phyloP scores from a whole-genome alignment of 1,140 invertebrate genomes.

The Nasonia giraulti region DNA sequence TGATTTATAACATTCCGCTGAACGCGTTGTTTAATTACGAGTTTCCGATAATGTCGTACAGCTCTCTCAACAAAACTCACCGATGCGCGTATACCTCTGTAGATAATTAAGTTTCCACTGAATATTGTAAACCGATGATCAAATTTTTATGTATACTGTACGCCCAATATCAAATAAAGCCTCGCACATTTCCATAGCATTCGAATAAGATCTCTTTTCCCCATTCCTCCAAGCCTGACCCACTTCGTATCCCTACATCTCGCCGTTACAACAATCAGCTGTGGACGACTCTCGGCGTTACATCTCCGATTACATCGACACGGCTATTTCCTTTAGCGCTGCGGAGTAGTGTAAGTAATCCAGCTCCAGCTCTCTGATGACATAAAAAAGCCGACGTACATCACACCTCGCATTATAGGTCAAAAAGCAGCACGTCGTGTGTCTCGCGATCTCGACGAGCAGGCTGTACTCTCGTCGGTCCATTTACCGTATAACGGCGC shows the following conservation, averaged over 20 bases:
- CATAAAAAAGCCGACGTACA: background rate
- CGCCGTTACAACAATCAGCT: no score
- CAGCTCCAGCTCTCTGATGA: background rate
- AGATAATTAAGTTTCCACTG: no score
- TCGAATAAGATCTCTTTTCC: background rate
- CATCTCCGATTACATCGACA: background rate
- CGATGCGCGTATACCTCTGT: background rate
- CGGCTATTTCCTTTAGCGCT: background rate
- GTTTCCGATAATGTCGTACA: no score
- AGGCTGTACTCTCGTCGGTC: constrained; percentile 14
- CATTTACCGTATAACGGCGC: constrained; percentile 46
- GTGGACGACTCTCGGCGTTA: background rate
- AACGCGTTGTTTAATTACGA: no score
- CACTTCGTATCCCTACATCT: background rate
- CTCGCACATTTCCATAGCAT: background rate
- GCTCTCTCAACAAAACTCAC: no score
- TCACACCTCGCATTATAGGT: constrained; percentile 1
- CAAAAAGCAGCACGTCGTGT: background rate
- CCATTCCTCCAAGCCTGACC: background rate
- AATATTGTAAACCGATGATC: background rate
- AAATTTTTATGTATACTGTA: no score
- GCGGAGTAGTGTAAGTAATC: no score
- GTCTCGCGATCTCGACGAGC: background rate
- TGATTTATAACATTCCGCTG: no score
- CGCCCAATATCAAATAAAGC: background rate